phyloP scores from a whole-genome alignment of 2,797 vertebrate species.

The Myripristis jacobus region DNA sequence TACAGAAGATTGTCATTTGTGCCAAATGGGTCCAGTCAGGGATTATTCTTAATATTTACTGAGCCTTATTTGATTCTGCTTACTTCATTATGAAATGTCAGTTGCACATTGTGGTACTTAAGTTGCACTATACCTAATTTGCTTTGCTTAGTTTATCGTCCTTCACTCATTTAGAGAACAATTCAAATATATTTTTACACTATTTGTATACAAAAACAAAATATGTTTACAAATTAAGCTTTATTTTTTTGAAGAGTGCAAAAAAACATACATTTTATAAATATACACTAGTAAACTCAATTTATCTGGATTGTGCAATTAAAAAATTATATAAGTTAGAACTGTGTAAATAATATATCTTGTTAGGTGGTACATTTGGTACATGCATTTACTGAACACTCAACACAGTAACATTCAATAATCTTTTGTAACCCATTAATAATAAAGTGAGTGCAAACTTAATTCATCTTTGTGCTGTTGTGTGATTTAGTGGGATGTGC shows the following conservation, averaged over 20 bases:
- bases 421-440: constrained; percentile 6
- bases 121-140: constrained; percentile 26
- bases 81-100: neutral
- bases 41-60: constrained; percentile 7
- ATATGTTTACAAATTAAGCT: constrained; percentile 48
- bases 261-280: constrained; percentile 25
- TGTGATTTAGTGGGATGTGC: neutral
- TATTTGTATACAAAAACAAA: constrained; percentile 12
- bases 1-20: neutral
- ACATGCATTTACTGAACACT: constrained; percentile 13
- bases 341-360: neutral
- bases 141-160: neutral
- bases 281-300: constrained; percentile 14
- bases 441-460: neutral
- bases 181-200: neutral
- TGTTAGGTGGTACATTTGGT: neutral
- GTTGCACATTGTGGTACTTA: neutral
- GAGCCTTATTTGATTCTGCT: constrained; percentile 14
- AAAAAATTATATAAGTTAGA: neutral
- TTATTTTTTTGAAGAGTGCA: constrained; percentile 45
- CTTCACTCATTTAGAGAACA: neutral
- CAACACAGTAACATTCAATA: constrained; percentile 21
- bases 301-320: neutral
- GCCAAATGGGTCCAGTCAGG: constrained; percentile 8
- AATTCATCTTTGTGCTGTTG: no score